These are phyloP conservation scores for Chaenodraco wilsoni DNA, from an alignment of 2,797 vertebrate genomes.

Conservation along the genomic window DNA sequence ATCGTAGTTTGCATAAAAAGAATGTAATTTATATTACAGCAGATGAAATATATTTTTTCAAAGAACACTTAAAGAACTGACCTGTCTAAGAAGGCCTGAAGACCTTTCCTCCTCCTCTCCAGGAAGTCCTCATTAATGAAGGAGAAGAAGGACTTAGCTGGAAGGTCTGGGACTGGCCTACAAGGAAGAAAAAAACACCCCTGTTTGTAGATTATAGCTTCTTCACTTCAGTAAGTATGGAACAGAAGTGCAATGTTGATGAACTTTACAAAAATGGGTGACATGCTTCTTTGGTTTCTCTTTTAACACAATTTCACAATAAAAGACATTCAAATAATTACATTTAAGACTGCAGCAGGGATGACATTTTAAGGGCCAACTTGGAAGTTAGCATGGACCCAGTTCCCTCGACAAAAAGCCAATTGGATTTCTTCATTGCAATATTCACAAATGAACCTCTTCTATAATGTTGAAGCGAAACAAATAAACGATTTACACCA, in stretches of 20 bases:
- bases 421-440: too few relatives aligned
- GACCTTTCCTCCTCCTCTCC: conserved; percentile 91
- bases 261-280: not conserved
- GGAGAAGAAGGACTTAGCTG: conserved; percentile 89
- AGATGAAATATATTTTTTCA: not conserved
- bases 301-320: not conserved
- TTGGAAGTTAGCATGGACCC: too few relatives aligned
- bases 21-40: not conserved
- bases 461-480: too few relatives aligned
- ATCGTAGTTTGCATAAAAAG: not conserved
- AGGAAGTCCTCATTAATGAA: conserved; percentile 92
- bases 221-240: not conserved
- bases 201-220: not conserved
- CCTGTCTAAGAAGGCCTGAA: conserved; percentile 93
- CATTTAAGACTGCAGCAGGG: too few relatives aligned
- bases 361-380: too few relatives aligned
- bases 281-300: not conserved
- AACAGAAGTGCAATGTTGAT: not conserved
- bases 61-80: conserved; percentile 71
- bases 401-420: too few relatives aligned
- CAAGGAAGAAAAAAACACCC: not conserved
- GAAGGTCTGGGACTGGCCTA: conserved; percentile 95
- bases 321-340: not conserved
- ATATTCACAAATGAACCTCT: too few relatives aligned
- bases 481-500: too few relatives aligned